Evolutionary conservation across 2,888 invertebrate genomes (phyloP), one percentile per base, ranked within the genome.

Genomic region (Palloptera scutellata): DNA sequence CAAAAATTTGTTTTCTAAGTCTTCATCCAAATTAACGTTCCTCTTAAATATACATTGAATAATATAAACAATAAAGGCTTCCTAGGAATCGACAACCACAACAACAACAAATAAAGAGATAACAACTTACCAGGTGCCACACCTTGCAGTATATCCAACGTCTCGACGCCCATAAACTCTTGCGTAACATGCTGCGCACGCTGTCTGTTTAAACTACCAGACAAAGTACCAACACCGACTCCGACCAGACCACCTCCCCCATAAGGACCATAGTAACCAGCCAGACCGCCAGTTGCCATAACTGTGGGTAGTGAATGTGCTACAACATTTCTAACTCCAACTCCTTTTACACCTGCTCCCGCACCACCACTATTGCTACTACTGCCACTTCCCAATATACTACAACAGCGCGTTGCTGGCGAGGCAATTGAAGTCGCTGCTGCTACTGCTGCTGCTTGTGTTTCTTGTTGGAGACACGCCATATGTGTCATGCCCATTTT

Each of bases 81-180:
- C n/a, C n/a, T n/a, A n/a, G n/a, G n/a, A n/a, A n/a, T n/a, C n/a
- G n/a, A n/a, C n/a, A n/a, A n/a, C n/a, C n/a, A n/a, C n/a, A n/a
- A n/a, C n/a, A n/a, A n/a, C n/a, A n/a, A n/a, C n/a, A n/a, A n/a
- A n/a, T n/a, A n/a, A n/a, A n/a, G n/a, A n/a, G n/a, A n/a, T n/a
- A n/a, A 45, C 45, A n/a, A 74, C 76, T 78, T 73, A 84, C 85
- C 85, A 78, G 82, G 78, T 67, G 83, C 79, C 70, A 85, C 80
- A 65, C 84, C 85, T 69, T 85, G 84, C 45, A 85, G 74, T 68
- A 85, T 85, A 70, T 85, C 85, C 69, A 85, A 78, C 41, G 83
- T 80, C 70, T 83, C 82, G 10, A 84, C 82, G 58, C 84, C 85
- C 41, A 84, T 80, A 65, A 81, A 83, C 65, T 84, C 84, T 70